phyloP scores from a whole-genome alignment of 2,888 invertebrate species.

The Antheraea assamensis region DNA sequence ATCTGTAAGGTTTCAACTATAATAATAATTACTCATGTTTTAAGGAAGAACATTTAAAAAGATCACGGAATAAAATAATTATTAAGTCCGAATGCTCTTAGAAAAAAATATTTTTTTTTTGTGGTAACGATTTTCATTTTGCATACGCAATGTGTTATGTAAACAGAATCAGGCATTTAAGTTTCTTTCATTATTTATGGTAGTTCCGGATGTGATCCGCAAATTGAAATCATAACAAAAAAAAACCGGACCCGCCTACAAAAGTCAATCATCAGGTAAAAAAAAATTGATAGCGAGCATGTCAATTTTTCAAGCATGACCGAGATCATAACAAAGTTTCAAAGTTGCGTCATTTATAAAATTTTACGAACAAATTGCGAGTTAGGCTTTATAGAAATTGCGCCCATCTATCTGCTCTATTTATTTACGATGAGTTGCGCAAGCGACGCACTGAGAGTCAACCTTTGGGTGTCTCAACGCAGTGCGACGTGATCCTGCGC shows the following conservation, averaged over 20 bases:
- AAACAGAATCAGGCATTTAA: background rate
- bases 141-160: background rate
- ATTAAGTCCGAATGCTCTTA: background rate
- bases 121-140: background rate
- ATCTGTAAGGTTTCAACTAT: no score
- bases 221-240: slow-evolving; percentile 11
- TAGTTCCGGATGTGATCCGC: background rate
- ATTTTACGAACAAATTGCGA: slow-evolving; percentile 43
- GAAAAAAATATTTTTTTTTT: background rate
- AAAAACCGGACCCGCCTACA: background rate
- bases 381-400: slow-evolving; percentile 43
- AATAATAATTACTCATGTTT: no score
- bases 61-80: background rate
- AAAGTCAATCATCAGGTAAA: slow-evolving; percentile 15
- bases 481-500: slow-evolving; percentile 56
- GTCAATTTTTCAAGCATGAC: slow-evolving; percentile 45
- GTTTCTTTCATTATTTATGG: background rate
- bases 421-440: slow-evolving; percentile 45
- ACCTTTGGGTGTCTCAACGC: slow-evolving; percentile 58
- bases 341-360: slow-evolving; percentile 41
- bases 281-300: slow-evolving; percentile 18
- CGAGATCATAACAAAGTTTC: slow-evolving; percentile 32
- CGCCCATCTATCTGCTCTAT: slow-evolving; percentile 53
- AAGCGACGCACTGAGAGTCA: slow-evolving; percentile 51
- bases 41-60: no score